Base-by-base conservation (phyloP, 1,140 invertebrate genomes). In the Papilio polyxenes region DNA sequence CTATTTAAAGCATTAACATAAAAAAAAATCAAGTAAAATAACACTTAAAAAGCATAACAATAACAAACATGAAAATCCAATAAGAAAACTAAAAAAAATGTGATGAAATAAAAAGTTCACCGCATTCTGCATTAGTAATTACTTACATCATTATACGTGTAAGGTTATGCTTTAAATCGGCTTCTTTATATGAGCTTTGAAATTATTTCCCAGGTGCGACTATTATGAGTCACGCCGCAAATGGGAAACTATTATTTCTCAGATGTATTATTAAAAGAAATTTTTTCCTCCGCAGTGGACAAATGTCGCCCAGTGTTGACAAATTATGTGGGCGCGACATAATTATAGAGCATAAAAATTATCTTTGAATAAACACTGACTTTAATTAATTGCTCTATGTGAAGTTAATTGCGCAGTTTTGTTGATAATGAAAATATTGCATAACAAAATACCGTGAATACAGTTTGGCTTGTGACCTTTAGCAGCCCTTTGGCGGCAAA, bases 241-340 rank as follows among this genome's bases (percentile, higher is more conserved):
- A 51, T 40, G 56, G 6, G 56, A 62, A 80, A 2, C 78, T n/a
- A 80, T 80, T 80, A 80, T 69, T 65, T 65, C 23, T 80, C 56
- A 69, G 56, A 65, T 44, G 78, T 65, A 69, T 69, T 65, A 79
- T 65, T 79, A 44, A 79, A 79, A 80, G 78, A 80, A 80, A 49
- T 44, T 13, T 79, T 10, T 8, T 11, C 62, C 62, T 80, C n/a
- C 48, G 37, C 78, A 44, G 40, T 10, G 48, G 49, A 80, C 62
- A 59, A 78, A 78, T 78, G 77, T 44, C 11, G 10, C 69, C 40
- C 7, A 20, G 75, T 53, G 62, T 40, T 80, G 78, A 80, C 62
- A 80, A 80, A 80, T 80, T 65, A 80, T 65, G 59, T 69, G 44
- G 78, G 62, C 78, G 78, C 78, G 62, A 69, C 78, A 44, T 69